Evolutionary conservation across 2,113 vertebrate genomes (phyloP), one percentile per base, ranked within the genome.

Genomic region (Tachycineta bicolor): DNA sequence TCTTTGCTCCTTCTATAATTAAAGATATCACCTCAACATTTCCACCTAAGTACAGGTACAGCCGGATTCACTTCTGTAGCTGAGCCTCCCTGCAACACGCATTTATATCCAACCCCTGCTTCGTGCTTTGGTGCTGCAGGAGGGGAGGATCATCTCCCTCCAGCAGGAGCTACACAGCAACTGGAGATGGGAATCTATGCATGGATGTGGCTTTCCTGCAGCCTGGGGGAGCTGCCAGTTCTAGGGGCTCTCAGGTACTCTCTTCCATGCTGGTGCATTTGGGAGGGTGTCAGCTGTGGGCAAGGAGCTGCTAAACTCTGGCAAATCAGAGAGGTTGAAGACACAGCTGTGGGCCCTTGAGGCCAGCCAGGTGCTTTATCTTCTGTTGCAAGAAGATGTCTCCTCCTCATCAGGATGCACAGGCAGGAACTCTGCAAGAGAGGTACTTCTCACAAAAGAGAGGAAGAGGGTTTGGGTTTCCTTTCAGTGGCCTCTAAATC

Each of bases 401-500:
- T 89, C 63, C 31, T 83, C 46, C 67, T 62, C 4, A 0, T 28
- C 64, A 69, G 79, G 44, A 75, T 65, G 73, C 29, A 43, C 14
- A 7, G 47, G 60, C 60, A 90, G 67, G 49, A 86, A 34, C 67
- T 62, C 75, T 80, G 70, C 49, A 34, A 77, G 74, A 70, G 68
- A 87, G 64, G 47, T 74, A 87, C 56, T 87, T 52, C 81, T 62
- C 25, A 10, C 17, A 5, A 69, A 89, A 74, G 0, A 86, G 87
- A 94, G 94, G 96, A 94, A 90, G 78, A 74, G 43, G 52, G 34
- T 91, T 91, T 84, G 69, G 34, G 14, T 90, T 95, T 93, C 93
- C 90, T 71, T 76, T 89, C 78, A 53, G 90, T 69, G 78, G 87
- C 96, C 90, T 93, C 90, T 91, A 73, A 93, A 93, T 90, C 70